Evolutionary conservation across 2,888 invertebrate species (phyloP).

Genomic region (Marasmarcha lunaedactyla): DNA sequence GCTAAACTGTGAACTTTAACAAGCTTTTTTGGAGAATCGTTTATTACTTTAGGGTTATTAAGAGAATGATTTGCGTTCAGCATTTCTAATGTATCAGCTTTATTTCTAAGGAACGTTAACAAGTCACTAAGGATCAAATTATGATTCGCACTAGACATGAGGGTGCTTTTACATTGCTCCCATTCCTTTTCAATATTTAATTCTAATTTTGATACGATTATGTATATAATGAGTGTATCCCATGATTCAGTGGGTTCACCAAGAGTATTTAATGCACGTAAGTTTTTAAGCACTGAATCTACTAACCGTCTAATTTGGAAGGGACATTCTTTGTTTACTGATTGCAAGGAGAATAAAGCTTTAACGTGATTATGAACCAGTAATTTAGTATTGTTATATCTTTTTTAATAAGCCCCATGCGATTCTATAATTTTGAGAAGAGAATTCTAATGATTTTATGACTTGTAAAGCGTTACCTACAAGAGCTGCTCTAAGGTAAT

Average conservation of each 20-base stretch:
- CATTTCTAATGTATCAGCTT: too few species aligned
- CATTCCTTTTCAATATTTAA: slow-evolving; percentile 10
- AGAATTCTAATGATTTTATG: slow-evolving; percentile 13
- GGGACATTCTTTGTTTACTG: slow-evolving; percentile 4
- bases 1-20: not conserved
- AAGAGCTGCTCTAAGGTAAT: slow-evolving; percentile 11
- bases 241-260: slow-evolving; percentile 11
- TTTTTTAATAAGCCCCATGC: slow-evolving; percentile 13
- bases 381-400: slow-evolving; percentile 11
- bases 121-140: not conserved
- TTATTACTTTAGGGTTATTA: not conserved
- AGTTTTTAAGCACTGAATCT: slow-evolving; percentile 5
- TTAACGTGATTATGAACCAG: slow-evolving; percentile 12
- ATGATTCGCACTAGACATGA: not conserved
- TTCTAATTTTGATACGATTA: slow-evolving; percentile 15
- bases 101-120: slow-evolving; percentile 3
- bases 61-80: slow-evolving; percentile 1
- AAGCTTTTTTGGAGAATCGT: not conserved
- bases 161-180: slow-evolving; percentile 9
- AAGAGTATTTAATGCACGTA: slow-evolving; percentile 4
- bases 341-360: slow-evolving; percentile 6
- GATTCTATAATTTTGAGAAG: slow-evolving; percentile 9
- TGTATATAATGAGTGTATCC: slow-evolving; percentile 13
- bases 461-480: slow-evolving; percentile 10
- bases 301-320: slow-evolving; percentile 5